Conservation (phyloP, 2,888 invertebrate genomes). For the Apodemia mormo region DNA sequence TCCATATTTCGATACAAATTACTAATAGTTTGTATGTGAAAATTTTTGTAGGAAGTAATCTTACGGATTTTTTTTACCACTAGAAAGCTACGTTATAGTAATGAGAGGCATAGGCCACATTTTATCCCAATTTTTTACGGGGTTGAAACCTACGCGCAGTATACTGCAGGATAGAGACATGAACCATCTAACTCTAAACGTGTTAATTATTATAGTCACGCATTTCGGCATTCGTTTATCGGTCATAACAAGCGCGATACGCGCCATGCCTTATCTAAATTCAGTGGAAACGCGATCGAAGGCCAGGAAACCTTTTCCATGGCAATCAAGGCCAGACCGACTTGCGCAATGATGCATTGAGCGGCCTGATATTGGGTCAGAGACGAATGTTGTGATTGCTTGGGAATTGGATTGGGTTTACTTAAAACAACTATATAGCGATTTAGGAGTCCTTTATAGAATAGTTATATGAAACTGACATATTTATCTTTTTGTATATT, state of each 20-base stretch:
- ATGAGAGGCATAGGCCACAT: too few relatives aligned
- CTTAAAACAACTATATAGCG: not conserved
- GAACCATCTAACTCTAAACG: too few relatives aligned
- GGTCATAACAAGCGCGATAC: constrained; percentile 1
- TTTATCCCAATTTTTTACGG: too few relatives aligned
- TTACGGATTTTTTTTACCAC: too few relatives aligned
- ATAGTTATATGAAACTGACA: not conserved
- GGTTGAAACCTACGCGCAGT: too few relatives aligned
- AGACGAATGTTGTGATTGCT: constrained; percentile 10
- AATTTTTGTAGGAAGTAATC: too few relatives aligned
- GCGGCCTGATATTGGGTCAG: not conserved
- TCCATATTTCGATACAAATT: too few relatives aligned
- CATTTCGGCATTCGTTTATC: not conserved
- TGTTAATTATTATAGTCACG: not conserved
- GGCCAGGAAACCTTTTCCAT: constrained; percentile 17
- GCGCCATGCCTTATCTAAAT: constrained; percentile 9
- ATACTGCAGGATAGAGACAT: too few relatives aligned
- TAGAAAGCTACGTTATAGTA: too few relatives aligned
- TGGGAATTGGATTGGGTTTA: not conserved
- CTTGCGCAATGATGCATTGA: constrained; percentile 9
- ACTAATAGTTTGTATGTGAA: too few relatives aligned
- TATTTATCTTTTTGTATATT: not conserved
- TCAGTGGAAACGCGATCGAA: constrained; percentile 5
- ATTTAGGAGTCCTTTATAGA: not conserved
- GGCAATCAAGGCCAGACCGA: not conserved